A percentile compares a stretch with the other conserved stretches of the same genome.
Conservation (phyloP, 64 coral and sea anemone species). For the Porites australiensis region DNA sequence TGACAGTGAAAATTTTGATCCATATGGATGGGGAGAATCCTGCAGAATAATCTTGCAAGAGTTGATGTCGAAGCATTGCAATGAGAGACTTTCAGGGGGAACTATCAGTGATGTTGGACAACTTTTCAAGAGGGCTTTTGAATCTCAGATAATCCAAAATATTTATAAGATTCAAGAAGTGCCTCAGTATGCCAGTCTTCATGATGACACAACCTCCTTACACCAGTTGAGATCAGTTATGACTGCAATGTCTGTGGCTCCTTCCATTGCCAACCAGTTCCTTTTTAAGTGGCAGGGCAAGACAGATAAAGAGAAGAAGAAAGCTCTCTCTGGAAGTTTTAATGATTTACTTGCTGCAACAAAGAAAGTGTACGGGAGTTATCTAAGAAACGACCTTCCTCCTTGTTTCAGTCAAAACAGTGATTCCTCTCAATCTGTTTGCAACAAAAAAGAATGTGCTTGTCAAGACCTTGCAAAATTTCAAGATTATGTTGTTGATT, state of each 20-base stretch:
- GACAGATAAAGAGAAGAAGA: constrained; percentile 23
- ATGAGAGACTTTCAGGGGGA: neutral
- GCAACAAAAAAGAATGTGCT: constrained; percentile 2
- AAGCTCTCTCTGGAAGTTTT: constrained; percentile 2
- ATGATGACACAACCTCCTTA: neutral
- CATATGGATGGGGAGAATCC: constrained; percentile 1
- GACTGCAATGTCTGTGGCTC: constrained; percentile 16
- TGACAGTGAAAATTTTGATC: neutral
- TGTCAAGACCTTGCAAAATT: constrained; percentile 31
- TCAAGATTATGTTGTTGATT: constrained; percentile 38
- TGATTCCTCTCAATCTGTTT: neutral
- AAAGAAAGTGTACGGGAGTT: constrained; percentile 29
- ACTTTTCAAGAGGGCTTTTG: constrained; percentile 33
- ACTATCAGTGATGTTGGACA: constrained; percentile 18
- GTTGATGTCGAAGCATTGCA: constrained; percentile 42
- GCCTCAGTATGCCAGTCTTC: constrained; percentile 16
- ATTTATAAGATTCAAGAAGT: constrained; percentile 9
- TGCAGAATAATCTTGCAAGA: neutral
- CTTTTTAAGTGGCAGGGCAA: constrained; percentile 9
- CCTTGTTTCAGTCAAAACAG: neutral
- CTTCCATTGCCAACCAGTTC: constrained; percentile 20
- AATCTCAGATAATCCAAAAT: constrained; percentile 21
- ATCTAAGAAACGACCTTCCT: neutral
- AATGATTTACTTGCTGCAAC: constrained; percentile 34
- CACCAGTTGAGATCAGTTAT: constrained; percentile 38